These are phyloP conservation scores for Lethrus apterus DNA, from an alignment of 1,140 invertebrate species.

Conservation along the genomic window DNA sequence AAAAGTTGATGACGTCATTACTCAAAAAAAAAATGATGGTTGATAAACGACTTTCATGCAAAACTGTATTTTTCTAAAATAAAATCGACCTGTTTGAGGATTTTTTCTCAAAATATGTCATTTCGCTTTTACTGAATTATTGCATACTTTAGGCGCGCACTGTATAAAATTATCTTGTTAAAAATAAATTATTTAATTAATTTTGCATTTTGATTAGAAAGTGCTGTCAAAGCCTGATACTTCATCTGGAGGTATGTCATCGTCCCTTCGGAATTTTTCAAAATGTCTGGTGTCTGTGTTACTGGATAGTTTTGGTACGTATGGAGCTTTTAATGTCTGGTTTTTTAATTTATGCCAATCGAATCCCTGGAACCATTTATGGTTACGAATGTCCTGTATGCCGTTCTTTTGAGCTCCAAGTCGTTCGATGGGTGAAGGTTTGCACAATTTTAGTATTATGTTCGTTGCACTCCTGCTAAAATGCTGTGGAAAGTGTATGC, in stretches of 20 bases:
- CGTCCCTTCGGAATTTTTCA: slow-evolving; percentile 31
- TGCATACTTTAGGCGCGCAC: too few species aligned
- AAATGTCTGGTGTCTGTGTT: slow-evolving; percentile 30
- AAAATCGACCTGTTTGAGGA: too few species aligned
- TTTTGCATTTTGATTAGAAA: too few species aligned
- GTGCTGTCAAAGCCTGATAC: slow-evolving; percentile 6
- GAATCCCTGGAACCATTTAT: slow-evolving; percentile 60
- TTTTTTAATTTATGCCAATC: slow-evolving; percentile 29
- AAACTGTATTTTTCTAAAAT: too few species aligned
- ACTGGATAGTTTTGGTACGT: slow-evolving; percentile 24
- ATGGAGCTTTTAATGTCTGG: slow-evolving; percentile 24
- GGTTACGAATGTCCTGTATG: slow-evolving; percentile 85
- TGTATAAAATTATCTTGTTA: too few species aligned
- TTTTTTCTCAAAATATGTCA: too few species aligned
- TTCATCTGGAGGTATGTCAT: slow-evolving; percentile 29
- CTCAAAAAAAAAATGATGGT: too few species aligned
- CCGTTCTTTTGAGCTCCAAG: slow-evolving; percentile 88
- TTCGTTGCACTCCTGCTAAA: slow-evolving; percentile 72
- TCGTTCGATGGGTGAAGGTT: slow-evolving; percentile 82
- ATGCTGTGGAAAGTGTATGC: slow-evolving; percentile 73
- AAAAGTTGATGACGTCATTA: too few species aligned
- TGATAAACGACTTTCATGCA: too few species aligned
- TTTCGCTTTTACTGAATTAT: too few species aligned
- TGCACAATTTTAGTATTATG: slow-evolving; percentile 82
- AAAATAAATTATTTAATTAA: too few species aligned